Percentiles rank a stretch among this genome's conserved stretches.
Evolutionary conservation across 2,888 invertebrate species (phyloP).

Genomic region (Fragum sueziense): DNA sequence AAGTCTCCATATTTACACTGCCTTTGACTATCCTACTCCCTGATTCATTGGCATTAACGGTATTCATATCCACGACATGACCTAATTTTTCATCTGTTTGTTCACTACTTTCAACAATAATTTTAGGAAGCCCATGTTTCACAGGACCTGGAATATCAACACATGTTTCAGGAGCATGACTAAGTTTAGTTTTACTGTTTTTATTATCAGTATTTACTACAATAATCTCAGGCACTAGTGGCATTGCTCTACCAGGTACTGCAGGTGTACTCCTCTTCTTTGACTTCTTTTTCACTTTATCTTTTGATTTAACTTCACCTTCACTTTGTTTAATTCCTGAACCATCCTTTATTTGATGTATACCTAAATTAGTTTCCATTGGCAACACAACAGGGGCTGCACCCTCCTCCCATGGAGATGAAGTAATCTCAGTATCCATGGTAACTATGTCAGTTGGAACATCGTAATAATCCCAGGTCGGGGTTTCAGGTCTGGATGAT

Average conservation of each 20-base stretch:
- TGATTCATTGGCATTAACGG: no score
- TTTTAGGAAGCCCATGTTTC: constrained; percentile 1
- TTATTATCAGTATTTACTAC: constrained; percentile 27
- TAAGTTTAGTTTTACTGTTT: not conserved
- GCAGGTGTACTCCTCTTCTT: constrained; percentile 42
- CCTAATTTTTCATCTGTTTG: not conserved
- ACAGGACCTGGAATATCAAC: not conserved
- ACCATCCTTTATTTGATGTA: constrained; percentile 11
- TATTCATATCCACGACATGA: not conserved
- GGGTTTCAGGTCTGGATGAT: constrained; percentile 71
- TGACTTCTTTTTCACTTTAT: constrained; percentile 38
- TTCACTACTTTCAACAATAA: not conserved
- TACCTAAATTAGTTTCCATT: constrained; percentile 63
- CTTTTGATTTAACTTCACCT: constrained; percentile 17
- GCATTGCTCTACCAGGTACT: constrained; percentile 60
- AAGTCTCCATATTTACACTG: not conserved
- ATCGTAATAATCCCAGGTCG: constrained; percentile 76
- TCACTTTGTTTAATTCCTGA: not conserved
- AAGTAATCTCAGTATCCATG: constrained; percentile 23
- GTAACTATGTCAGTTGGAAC: constrained; percentile 58
- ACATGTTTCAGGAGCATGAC: not conserved
- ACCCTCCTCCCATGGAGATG: constrained; percentile 44
- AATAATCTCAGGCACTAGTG: constrained; percentile 57
- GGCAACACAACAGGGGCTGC: constrained; percentile 64
- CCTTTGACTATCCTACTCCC: not conserved